These are phyloP conservation scores for Astropecten irregularis DNA, from an alignment of 53 echinoderm and acorn worm species.

Conservation along the genomic window DNA sequence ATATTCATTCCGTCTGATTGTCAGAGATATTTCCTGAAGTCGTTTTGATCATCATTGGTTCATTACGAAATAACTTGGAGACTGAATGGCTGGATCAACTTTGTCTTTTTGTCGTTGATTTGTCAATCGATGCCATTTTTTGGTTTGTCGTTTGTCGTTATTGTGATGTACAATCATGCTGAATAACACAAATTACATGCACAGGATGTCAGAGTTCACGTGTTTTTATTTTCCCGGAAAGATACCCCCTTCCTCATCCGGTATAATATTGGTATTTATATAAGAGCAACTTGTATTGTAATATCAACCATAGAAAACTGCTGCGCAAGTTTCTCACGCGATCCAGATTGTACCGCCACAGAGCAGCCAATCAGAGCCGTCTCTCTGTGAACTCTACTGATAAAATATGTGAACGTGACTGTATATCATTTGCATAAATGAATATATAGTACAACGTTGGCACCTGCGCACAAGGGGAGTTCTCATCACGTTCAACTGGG, in stretches of 20 bases:
- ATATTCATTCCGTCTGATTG: no score
- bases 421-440: slow-evolving; percentile 69
- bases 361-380: slow-evolving; percentile 62
- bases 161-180: no score
- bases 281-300: not conserved
- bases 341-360: slow-evolving; percentile 14
- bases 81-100: no score
- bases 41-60: no score
- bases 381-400: slow-evolving; percentile 29
- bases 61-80: no score
- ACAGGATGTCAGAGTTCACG: slow-evolving; percentile 38
- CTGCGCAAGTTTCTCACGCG: slow-evolving; percentile 56
- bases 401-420: slow-evolving; percentile 77
- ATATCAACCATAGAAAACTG: slow-evolving; percentile 31
- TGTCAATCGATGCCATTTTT: no score
- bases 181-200: no score
- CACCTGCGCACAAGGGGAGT: slow-evolving; percentile 78
- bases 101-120: no score
- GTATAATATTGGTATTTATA: no score
- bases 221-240: slow-evolving; percentile 37
- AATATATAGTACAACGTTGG: slow-evolving; percentile 62
- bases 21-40: no score
- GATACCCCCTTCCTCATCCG: not conserved
- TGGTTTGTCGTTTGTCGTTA: no score
- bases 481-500: slow-evolving; percentile 80